Percentiles rank a stretch among this genome's conserved stretches.
phyloP scores from a whole-genome alignment of 2,888 invertebrate species.

The Piscicola geometra region DNA sequence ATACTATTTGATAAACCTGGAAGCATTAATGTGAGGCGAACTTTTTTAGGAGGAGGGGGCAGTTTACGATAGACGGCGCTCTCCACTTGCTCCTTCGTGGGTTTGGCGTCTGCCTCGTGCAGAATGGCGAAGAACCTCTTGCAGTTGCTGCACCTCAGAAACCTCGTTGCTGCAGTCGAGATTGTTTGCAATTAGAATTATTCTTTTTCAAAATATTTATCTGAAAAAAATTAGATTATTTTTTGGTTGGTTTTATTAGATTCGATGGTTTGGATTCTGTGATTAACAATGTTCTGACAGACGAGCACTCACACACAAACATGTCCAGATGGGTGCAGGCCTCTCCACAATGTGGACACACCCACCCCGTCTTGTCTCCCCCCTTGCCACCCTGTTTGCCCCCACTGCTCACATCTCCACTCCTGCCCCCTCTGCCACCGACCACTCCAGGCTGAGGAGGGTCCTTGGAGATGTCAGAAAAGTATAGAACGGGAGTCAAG shows the following conservation, averaged over 20 bases:
- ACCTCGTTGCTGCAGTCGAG: slow-evolving; percentile 78
- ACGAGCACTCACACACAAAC: slow-evolving; percentile 74
- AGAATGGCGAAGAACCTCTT: slow-evolving; percentile 95
- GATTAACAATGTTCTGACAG: no score
- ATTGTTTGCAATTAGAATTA: no score
- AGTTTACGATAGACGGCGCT: slow-evolving; percentile 59
- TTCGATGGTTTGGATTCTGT: no score
- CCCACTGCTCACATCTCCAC: slow-evolving; percentile 6
- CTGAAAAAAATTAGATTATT: slow-evolving; percentile 8
- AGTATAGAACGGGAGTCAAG: not conserved
- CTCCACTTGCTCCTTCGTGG: slow-evolving; percentile 64
- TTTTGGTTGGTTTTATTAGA: no score
- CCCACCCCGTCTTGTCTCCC: slow-evolving; percentile 47
- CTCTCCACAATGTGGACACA: slow-evolving; percentile 92
- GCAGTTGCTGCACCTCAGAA: slow-evolving; percentile 96
- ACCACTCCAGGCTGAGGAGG: no score
- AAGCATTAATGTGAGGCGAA: no score
- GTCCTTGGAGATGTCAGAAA: not conserved
- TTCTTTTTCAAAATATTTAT: not conserved
- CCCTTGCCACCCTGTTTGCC: slow-evolving; percentile 51
- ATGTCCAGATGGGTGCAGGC: slow-evolving; percentile 96
- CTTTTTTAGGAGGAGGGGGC: slow-evolving; percentile 89
- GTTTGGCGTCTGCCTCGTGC: slow-evolving; percentile 85
- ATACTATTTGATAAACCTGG: no score
- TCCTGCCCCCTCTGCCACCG: slow-evolving; percentile 17